phyloP scores from a whole-genome alignment of 2,797 vertebrate genomes.

The Chaetophractus vellerosus region DNA sequence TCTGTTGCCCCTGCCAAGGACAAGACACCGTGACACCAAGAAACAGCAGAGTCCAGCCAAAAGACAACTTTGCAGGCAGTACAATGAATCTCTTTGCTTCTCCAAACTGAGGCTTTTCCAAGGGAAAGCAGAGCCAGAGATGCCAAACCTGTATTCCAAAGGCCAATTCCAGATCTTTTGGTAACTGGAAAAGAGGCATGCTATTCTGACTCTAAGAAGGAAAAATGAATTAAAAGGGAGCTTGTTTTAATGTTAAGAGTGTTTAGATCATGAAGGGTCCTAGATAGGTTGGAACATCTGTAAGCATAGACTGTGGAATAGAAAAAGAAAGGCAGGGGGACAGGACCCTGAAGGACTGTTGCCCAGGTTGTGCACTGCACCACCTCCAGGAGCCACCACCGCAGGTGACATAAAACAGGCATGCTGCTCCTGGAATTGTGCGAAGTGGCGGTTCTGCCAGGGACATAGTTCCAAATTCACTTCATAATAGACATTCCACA shows the following conservation, averaged over 20 bases:
- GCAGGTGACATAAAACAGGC: fast-evolving
- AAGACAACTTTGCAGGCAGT: neutral
- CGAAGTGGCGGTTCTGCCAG: neutral
- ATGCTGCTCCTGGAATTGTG: neutral
- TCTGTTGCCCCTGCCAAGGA: constrained; percentile 21
- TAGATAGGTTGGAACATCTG: neutral
- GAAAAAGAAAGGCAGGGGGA: neutral
- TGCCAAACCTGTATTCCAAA: neutral
- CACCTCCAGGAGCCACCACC: neutral
- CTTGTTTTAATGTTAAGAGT: neutral
- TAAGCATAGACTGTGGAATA: neutral
- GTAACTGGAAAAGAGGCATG: neutral
- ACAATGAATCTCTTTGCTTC: neutral
- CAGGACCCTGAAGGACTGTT: neutral
- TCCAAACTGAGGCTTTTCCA: constrained; percentile 29
- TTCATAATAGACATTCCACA: neutral
- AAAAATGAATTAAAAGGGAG: neutral
- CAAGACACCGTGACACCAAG: neutral
- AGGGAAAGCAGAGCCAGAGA: neutral
- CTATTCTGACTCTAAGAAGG: neutral
- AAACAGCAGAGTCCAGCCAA: neutral
- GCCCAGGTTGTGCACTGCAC: neutral
- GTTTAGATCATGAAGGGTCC: neutral
- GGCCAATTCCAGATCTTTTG: neutral
- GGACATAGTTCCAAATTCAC: neutral